These are phyloP conservation scores for Brachyhypopomus occidentalis DNA, from an alignment of 2,113 vertebrate genomes.

Conservation along the genomic window DNA sequence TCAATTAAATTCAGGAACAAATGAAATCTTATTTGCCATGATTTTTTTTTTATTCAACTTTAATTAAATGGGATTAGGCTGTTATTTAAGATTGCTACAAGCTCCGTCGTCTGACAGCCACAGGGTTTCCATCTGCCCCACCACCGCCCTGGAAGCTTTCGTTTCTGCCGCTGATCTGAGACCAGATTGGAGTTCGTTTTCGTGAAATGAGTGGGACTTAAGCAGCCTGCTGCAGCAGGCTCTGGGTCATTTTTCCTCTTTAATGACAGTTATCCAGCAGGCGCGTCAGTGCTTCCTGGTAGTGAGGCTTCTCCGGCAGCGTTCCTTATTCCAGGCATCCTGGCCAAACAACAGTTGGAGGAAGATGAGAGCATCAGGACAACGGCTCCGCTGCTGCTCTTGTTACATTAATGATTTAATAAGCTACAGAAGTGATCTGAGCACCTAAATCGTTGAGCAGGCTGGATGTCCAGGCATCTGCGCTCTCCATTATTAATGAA, in stretches of 20 bases:
- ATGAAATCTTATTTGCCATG: constrained; percentile 68
- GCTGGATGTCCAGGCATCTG: constrained; percentile 22
- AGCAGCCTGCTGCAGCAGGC: not conserved
- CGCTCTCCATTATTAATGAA: constrained; percentile 50
- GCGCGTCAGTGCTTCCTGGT: not conserved
- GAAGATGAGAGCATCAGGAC: not conserved
- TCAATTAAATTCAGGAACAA: constrained; percentile 64
- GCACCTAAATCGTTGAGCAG: constrained; percentile 20
- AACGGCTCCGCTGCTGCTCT: not conserved
- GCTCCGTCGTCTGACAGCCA: not conserved
- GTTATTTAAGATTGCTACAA: constrained; percentile 47
- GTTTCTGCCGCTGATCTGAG: constrained; percentile 1
- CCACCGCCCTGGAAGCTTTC: not conserved
- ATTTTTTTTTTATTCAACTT: constrained; percentile 62
- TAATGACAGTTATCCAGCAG: not conserved
- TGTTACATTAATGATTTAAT: constrained; percentile 46
- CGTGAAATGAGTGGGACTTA: not conserved
- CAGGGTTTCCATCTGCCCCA: constrained; percentile 19
- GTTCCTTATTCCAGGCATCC: not conserved
- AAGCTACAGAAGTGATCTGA: constrained; percentile 38
- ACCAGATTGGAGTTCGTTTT: constrained; percentile 1
- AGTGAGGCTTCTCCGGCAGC: not conserved
- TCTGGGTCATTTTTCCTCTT: not conserved
- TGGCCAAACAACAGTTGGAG: constrained; percentile 8
- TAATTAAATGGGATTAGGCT: constrained; percentile 62